phyloP scores from a whole-genome alignment of 2,113 vertebrate species.

The Salvelinus alpinus region DNA sequence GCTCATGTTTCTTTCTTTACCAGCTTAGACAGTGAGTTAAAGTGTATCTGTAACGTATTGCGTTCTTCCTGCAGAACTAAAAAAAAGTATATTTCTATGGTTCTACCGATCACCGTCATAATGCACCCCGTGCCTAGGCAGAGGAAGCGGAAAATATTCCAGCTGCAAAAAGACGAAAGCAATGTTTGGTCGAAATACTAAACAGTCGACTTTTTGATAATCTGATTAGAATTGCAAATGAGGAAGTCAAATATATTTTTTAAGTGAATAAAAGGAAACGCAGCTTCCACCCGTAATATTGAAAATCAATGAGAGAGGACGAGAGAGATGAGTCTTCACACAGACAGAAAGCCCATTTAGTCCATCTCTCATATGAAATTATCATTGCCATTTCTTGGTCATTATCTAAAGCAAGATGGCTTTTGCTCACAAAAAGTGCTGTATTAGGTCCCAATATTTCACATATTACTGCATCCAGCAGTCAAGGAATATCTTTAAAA shows the following conservation, averaged over 20 bases:
- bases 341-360: neutral
- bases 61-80: too few species aligned
- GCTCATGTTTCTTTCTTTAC: too few species aligned
- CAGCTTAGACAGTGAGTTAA: too few species aligned
- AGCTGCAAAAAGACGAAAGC: too few species aligned
- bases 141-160: too few species aligned
- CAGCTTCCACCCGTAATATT: neutral
- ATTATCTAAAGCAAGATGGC: conserved; percentile 9
- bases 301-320: neutral
- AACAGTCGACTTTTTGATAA: too few species aligned
- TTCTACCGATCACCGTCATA: too few species aligned
- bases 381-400: conserved; percentile 6
- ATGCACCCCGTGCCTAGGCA: too few species aligned
- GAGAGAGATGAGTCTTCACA: neutral
- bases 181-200: too few species aligned
- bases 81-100: too few species aligned
- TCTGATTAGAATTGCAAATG: neutral
- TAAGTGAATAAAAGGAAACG: neutral
- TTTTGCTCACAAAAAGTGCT: neutral
- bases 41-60: too few species aligned
- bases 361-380: neutral
- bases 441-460: conserved; percentile 1
- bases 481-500: neutral
- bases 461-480: neutral
- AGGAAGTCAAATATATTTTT: neutral